phyloP scores from a whole-genome alignment of 2,888 invertebrate species.

The Ptychoptera albimana region DNA sequence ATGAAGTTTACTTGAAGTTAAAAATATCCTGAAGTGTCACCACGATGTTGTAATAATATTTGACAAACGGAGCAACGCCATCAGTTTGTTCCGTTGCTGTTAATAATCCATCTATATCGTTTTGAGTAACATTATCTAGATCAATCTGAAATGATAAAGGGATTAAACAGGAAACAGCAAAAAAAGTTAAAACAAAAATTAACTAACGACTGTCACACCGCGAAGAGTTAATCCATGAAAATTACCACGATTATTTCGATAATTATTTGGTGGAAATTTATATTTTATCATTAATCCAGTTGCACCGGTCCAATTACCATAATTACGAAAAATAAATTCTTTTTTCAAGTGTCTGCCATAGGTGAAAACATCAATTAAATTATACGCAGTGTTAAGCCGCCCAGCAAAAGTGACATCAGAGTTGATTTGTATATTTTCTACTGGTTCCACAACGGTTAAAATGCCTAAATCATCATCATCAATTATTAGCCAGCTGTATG shows the following conservation, averaged over 20 bases:
- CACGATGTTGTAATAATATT: conserved; percentile 22
- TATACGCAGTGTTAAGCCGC: background rate
- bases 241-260: conserved; percentile 13
- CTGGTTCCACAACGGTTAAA: conserved; percentile 10
- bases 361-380: conserved; percentile 22
- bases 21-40: conserved; percentile 18
- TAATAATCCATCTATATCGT: conserved; percentile 17
- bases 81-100: conserved; percentile 15
- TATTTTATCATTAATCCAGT: conserved; percentile 11
- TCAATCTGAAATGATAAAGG: conserved; percentile 25
- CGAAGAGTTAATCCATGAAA: conserved; percentile 20
- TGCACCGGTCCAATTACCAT: conserved; percentile 10
- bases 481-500: conserved; percentile 25
- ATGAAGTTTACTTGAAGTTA: conserved; percentile 17
- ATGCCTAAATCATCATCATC: conserved; percentile 13
- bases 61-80: conserved; percentile 22
- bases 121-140: conserved; percentile 19
- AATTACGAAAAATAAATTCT: conserved; percentile 15
- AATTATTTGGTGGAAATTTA: background rate
- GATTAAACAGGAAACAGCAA: too few species aligned
- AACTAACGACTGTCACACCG: conserved; percentile 22
- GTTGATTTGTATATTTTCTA: conserved; percentile 19
- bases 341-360: conserved; percentile 21
- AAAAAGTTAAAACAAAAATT: background rate
- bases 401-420: conserved; percentile 22